Evolutionary conservation across 2,113 vertebrate species (phyloP), one percentile per base, ranked within the genome.

Genomic region (Poeciliopsis prolifica): DNA sequence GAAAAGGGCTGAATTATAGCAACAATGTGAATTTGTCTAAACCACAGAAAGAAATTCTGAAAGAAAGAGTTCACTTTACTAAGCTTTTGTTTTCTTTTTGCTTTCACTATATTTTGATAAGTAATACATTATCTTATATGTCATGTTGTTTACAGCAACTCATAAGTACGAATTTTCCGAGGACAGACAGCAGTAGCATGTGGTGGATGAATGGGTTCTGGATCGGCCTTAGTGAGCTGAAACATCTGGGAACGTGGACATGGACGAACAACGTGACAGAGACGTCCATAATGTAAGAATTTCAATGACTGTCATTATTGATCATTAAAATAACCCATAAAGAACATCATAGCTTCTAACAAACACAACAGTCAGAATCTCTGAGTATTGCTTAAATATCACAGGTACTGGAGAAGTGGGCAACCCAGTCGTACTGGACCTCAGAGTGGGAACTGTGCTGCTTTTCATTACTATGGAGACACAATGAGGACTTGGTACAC

Each of bases 251-350:
- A 51, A 79, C 33, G 0, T 92, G 89, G 91, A 40, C 83, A 13
- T 91, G 91, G 92, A 26, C 91, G 8, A 88, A 87, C 75, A 89
- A 91, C 35, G 79, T 68, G 61, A 90, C 87, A 0, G 70, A 81
- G 40, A 19, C 2, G 13, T 33, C 79, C 58, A 64, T 84, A 37
- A 24, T 54, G 90, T 92, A 82, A 82, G 86, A 26, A 31, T 42
- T 48, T 78, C 30, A 0, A 9, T 14, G 29, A 68, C 15, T 28
- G 1, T 31, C 65, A 10, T 4, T 30, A 65, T 1, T 9, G 22
- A 11, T 63, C 17, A 0, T 70, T 17, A 30, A 14, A 7, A 44
- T 22, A 48, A 22, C 24, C 30, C 3, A 48, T 29, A 66, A 26
- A 37, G n/a, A 19, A 3, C 31, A 37, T 17, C n/a, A 26, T 60